Evolutionary conservation across 2,113 vertebrate species (phyloP).

Genomic region (Gnathonemus echidnorhynchus): DNA sequence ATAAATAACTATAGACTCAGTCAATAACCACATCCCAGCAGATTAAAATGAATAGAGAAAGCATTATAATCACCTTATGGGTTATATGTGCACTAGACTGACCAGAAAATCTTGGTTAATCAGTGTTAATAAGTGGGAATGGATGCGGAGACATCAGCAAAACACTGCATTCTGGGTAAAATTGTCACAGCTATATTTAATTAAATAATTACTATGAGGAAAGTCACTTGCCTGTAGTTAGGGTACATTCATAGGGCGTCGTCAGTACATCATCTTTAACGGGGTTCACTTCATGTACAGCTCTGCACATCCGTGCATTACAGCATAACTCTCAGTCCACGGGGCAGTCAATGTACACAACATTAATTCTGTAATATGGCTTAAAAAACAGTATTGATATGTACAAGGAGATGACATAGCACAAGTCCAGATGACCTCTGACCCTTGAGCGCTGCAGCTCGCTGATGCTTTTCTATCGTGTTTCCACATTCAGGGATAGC

Average conservation of each 20-base stretch:
- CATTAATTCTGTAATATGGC: constrained; percentile 45
- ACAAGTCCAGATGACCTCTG: constrained; percentile 23
- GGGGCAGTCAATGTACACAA: constrained; percentile 42
- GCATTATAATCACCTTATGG: not conserved
- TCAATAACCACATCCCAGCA: not conserved
- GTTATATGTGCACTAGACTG: not conserved
- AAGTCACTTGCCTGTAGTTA: constrained; percentile 46
- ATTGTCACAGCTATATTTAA: constrained; percentile 61
- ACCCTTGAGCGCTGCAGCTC: constrained; percentile 17
- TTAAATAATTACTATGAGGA: constrained; percentile 47
- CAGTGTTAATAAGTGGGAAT: not conserved
- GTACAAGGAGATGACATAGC: constrained; percentile 9
- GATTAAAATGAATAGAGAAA: not conserved
- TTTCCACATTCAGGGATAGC: not conserved
- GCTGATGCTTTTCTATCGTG: not conserved
- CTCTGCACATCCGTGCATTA: constrained; percentile 40
- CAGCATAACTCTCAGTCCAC: constrained; percentile 34
- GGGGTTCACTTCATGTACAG: constrained; percentile 33
- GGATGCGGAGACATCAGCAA: not conserved
- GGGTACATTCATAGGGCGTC: constrained; percentile 52
- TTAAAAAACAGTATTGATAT: constrained; percentile 40
- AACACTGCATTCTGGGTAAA: constrained; percentile 32
- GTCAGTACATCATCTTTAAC: constrained; percentile 34
- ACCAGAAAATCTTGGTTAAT: not conserved
- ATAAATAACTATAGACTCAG: not conserved